Evolutionary conservation across 2,797 vertebrate genomes (phyloP).

Genomic region (Poecilia gillii): DNA sequence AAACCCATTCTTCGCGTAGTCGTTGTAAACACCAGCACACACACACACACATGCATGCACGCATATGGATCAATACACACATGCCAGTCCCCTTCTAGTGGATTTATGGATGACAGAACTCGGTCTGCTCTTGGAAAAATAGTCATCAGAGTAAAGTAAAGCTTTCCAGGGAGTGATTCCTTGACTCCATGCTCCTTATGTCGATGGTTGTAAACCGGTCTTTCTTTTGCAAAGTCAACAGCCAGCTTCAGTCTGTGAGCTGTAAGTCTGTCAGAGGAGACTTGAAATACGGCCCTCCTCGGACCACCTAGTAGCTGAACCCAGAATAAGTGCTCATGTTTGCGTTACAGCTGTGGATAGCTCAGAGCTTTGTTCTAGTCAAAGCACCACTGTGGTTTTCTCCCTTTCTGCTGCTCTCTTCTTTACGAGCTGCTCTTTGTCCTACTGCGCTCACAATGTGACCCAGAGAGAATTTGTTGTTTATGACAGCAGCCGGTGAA

Average conservation of each 20-base stretch:
- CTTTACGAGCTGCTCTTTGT: constrained; percentile 8
- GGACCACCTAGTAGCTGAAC: constrained; percentile 67
- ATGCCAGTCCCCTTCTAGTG: constrained; percentile 49
- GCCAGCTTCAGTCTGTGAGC: constrained; percentile 59
- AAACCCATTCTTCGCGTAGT: constrained; percentile 37
- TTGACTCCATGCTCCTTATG: constrained; percentile 67
- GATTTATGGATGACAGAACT: constrained; percentile 70
- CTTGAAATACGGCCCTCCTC: constrained; percentile 66
- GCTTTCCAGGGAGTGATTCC: constrained; percentile 71
- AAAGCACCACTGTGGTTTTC: constrained; percentile 12
- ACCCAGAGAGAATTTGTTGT: constrained; percentile 22
- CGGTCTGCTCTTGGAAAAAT: constrained; percentile 63
- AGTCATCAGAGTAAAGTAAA: constrained; percentile 50
- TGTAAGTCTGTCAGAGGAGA: constrained; percentile 66
- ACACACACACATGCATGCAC: background rate
- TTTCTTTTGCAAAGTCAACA: constrained; percentile 78
- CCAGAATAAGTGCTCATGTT: constrained; percentile 66
- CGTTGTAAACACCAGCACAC: constrained; percentile 31
- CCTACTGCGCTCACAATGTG: constrained; percentile 8
- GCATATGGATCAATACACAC: constrained; percentile 12
- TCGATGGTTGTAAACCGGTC: constrained; percentile 70
- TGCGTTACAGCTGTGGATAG: constrained; percentile 55
- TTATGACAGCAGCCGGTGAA: constrained; percentile 50
- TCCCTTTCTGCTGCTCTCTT: background rate
- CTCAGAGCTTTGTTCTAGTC: constrained; percentile 46